Evolutionary conservation across 2,888 invertebrate species (phyloP).

Genomic region (Falcaria lacertinaria): DNA sequence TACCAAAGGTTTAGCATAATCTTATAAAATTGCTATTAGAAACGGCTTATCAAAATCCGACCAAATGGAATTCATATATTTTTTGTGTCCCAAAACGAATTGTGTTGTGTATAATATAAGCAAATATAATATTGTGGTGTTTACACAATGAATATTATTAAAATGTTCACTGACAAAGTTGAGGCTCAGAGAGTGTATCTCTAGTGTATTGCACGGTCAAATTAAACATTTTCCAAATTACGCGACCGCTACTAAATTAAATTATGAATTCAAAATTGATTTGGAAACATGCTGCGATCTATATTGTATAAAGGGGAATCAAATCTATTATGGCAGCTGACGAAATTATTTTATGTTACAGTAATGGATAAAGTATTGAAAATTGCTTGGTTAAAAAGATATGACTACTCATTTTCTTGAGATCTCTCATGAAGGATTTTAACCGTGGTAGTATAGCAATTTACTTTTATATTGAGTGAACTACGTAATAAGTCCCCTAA

Average conservation of each 20-base stretch:
- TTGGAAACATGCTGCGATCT: constrained; percentile 44
- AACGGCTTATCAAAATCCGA: no score
- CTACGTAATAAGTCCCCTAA: not conserved
- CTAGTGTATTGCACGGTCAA: constrained; percentile 32
- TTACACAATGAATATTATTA: constrained; percentile 2
- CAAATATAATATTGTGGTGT: not conserved
- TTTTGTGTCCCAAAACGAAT: no score
- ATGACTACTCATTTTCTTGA: no score
- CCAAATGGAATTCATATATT: no score
- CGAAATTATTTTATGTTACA: not conserved
- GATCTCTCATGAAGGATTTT: no score
- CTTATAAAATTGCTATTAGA: no score
- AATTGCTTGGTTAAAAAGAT: not conserved
- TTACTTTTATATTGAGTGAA: no score
- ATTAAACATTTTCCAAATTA: constrained; percentile 49
- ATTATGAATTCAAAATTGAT: constrained; percentile 66
- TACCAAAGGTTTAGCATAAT: no score
- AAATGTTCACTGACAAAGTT: constrained; percentile 18
- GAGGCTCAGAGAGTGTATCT: constrained; percentile 26
- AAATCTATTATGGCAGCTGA: constrained; percentile 18
- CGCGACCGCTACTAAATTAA: constrained; percentile 48
- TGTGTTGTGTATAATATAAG: not conserved
- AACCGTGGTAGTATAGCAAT: no score
- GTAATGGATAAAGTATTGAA: not conserved
- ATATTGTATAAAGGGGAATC: constrained; percentile 37